phyloP scores from a whole-genome alignment of 2,888 invertebrate species.

The Pyrochroa serraticornis region DNA sequence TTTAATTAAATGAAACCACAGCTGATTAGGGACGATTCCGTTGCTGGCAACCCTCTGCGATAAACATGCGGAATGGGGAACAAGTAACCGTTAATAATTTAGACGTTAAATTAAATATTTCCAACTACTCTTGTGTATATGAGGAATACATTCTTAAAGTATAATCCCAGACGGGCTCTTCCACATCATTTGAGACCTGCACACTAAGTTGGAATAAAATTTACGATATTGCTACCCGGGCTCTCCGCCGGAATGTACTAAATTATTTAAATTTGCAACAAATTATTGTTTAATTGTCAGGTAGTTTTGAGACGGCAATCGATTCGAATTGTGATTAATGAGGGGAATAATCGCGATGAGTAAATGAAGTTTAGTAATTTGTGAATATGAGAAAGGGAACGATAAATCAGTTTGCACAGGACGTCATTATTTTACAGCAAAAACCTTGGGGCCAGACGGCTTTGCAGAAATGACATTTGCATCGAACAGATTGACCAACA shows the following conservation, averaged over 20 bases:
- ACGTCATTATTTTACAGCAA: conserved; percentile 23
- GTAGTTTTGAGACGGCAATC: conserved; percentile 1
- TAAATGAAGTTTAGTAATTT: conserved; percentile 24
- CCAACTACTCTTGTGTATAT: conserved; percentile 22
- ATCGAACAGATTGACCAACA: conserved; percentile 34
- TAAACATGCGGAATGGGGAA: conserved; percentile 14
- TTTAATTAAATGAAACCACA: conserved; percentile 18
- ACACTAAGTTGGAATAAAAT: conserved; percentile 17
- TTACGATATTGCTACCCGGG: conserved; percentile 16
- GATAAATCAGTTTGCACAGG: conserved; percentile 28
- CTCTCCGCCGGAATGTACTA: not conserved
- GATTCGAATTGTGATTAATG: conserved; percentile 14
- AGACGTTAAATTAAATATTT: conserved; percentile 24
- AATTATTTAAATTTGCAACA: conserved; percentile 5
- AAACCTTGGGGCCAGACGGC: conserved; percentile 11
- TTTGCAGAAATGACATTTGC: conserved; percentile 37
- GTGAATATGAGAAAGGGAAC: conserved; percentile 25
- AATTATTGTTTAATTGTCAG: conserved; percentile 16
- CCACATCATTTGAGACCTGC: conserved; percentile 22
- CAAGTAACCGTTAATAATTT: conserved; percentile 16
- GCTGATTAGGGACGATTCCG: conserved; percentile 16
- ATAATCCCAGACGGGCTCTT: conserved; percentile 26
- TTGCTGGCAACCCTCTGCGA: not conserved
- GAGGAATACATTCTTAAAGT: conserved; percentile 27
- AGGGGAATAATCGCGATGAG: conserved; percentile 18